Conservation (phyloP, 2,113 vertebrate genomes). For the Nicator chloris region DNA sequence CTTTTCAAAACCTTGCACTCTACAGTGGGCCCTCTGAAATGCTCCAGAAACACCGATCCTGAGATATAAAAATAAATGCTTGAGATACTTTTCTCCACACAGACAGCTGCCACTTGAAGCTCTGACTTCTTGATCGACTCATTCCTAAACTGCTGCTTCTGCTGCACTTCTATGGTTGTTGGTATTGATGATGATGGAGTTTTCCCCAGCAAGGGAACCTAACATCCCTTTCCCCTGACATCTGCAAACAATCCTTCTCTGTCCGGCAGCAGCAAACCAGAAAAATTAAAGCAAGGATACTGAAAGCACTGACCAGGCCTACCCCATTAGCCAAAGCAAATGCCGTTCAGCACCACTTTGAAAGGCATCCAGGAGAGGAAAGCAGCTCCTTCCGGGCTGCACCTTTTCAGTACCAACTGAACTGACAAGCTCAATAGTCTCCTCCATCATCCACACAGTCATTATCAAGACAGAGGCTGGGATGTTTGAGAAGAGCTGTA, state of each 20-base stretch:
- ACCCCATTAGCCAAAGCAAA: background rate
- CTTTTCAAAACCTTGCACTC: background rate
- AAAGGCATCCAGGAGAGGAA: background rate
- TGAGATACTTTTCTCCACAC: background rate
- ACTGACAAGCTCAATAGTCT: background rate
- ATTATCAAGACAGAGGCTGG: background rate
- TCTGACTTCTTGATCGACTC: background rate
- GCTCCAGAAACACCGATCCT: background rate
- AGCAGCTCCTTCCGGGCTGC: background rate
- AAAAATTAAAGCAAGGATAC: background rate
- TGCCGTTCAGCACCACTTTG: background rate
- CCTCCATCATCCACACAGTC: background rate
- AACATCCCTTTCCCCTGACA: background rate
- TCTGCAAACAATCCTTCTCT: background rate
- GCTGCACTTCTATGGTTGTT: background rate
- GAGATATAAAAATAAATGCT: background rate
- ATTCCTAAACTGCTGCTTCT: background rate
- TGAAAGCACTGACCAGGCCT: background rate
- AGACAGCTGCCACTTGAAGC: background rate
- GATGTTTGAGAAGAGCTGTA: background rate
- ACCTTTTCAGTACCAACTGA: background rate
- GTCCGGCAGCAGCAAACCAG: background rate
- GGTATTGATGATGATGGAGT: background rate
- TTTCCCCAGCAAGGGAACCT: background rate
- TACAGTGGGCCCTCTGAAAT: accelerated